Conservation (phyloP, 2,888 invertebrate genomes). For the Ichneumoninae sp. region DNA sequence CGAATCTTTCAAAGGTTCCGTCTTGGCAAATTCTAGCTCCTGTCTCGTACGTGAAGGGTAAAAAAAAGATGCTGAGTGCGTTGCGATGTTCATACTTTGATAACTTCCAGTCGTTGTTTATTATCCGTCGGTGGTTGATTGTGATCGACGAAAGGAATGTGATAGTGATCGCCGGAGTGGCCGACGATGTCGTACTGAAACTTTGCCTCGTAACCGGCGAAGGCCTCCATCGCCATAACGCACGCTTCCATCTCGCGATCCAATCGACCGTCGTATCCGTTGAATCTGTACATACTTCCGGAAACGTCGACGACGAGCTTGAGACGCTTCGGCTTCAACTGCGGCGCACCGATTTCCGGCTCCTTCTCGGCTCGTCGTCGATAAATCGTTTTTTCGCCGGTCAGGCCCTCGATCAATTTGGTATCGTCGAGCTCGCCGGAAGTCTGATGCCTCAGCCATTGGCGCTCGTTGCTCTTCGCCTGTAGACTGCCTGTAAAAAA, state of each 20-base stretch:
- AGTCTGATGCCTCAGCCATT: conserved; percentile 97
- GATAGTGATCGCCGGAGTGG: conserved; percentile 96
- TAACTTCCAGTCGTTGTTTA: conserved; percentile 93
- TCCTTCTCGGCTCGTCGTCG: conserved; percentile 93
- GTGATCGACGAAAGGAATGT: conserved; percentile 89
- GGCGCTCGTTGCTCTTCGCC: conserved; percentile 96
- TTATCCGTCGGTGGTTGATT: conserved; percentile 93
- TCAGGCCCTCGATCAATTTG: conserved; percentile 96
- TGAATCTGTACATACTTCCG: conserved; percentile 98
- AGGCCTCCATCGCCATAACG: conserved; percentile 95
- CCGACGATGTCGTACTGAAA: conserved; percentile 96
- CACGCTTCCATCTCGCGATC: conserved; percentile 96
- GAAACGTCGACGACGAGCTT: conserved; percentile 96
- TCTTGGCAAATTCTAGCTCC: too few relatives aligned
- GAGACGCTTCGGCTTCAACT: conserved; percentile 94
- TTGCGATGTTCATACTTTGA: conserved; percentile 85
- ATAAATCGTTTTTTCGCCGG: conserved; percentile 97
- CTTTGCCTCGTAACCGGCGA: conserved; percentile 94
- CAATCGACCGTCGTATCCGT: conserved; percentile 96
- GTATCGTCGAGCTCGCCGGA: conserved; percentile 97
- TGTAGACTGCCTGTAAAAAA: conserved; percentile 88
- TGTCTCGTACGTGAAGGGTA: too few relatives aligned
- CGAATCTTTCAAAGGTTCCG: too few relatives aligned
- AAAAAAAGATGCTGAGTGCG: neutral
- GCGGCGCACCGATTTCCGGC: conserved; percentile 94